Evolutionary conservation across 2,888 invertebrate species (phyloP).

Genomic region (Mesopsocus fuscifrons): DNA sequence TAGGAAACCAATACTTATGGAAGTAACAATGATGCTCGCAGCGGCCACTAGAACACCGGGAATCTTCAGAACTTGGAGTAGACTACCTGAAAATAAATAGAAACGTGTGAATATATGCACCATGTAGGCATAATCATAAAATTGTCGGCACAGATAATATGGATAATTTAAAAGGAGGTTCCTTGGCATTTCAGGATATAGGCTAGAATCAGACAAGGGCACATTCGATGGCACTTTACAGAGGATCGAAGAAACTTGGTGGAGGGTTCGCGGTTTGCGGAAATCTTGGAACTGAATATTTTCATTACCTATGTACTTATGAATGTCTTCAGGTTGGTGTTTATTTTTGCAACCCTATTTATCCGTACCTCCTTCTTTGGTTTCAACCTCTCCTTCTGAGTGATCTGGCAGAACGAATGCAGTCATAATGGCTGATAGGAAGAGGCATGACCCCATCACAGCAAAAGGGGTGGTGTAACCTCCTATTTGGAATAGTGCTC

Average conservation of each 20-base stretch:
- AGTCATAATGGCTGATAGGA: conserved; percentile 55
- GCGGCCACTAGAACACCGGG: conserved; percentile 55
- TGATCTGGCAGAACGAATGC: conserved; percentile 50
- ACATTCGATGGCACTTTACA: no score
- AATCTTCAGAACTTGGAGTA: conserved; percentile 42
- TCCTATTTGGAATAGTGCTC: conserved; percentile 55
- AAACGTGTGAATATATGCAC: no score
- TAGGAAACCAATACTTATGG: conserved; percentile 69
- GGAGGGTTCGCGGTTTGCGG: no score
- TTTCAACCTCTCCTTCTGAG: conserved; percentile 30
- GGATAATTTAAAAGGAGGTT: conserved; percentile 5
- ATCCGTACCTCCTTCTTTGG: conserved; percentile 41
- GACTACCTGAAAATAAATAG: conserved; percentile 33
- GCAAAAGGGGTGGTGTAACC: conserved; percentile 68
- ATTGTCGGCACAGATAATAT: conserved; percentile 7
- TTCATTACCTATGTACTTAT: no score
- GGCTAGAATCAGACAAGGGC: no score
- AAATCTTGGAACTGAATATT: no score
- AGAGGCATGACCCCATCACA: conserved; percentile 52
- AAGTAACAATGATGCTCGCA: conserved; percentile 52
- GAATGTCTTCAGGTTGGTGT: no score
- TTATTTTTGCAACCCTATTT: no score
- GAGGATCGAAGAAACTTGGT: no score
- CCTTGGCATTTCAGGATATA: not conserved
- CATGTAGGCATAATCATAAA: no score